phyloP scores from a whole-genome alignment of 1,140 invertebrate genomes.

The Drosophila carrolli region DNA sequence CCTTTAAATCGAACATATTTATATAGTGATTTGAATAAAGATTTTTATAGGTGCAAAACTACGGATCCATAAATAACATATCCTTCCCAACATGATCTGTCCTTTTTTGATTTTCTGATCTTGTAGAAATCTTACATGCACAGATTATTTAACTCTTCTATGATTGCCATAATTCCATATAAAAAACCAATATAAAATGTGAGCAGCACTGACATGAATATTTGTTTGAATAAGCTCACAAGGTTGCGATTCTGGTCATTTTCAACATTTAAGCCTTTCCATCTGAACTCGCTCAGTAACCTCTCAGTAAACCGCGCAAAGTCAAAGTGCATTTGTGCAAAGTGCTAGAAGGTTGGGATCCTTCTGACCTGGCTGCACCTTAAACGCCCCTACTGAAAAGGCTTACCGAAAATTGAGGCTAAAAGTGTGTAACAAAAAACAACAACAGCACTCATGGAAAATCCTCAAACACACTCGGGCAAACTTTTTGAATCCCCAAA shows the following conservation, averaged over 20 bases:
- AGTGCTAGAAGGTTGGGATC: conserved; percentile 9
- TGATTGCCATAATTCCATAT: too few relatives aligned
- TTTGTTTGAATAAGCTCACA: too few relatives aligned
- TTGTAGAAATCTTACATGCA: too few relatives aligned
- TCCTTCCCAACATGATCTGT: too few relatives aligned
- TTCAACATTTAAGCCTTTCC: conserved; percentile 3
- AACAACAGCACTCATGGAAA: conserved; percentile 11
- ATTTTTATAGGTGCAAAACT: too few relatives aligned
- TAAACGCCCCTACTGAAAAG: conserved; percentile 12
- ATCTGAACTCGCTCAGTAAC: conserved; percentile 1
- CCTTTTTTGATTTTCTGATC: too few relatives aligned
- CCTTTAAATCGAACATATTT: too few relatives aligned
- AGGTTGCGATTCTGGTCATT: not conserved
- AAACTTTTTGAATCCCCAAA: conserved; percentile 26
- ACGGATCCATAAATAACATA: too few relatives aligned
- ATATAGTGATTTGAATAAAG: too few relatives aligned
- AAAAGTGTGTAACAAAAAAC: conserved; percentile 23
- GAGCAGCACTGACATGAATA: too few relatives aligned
- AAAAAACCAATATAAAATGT: too few relatives aligned
- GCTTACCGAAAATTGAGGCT: conserved; percentile 18
- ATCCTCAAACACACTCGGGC: conserved; percentile 13
- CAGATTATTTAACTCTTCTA: too few relatives aligned
- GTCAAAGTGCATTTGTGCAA: conserved; percentile 21
- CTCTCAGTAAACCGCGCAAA: conserved; percentile 11
- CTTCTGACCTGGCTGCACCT: conserved; percentile 7